Conservation (phyloP, 2,113 vertebrate genomes). For the Zapus hudsonius region DNA sequence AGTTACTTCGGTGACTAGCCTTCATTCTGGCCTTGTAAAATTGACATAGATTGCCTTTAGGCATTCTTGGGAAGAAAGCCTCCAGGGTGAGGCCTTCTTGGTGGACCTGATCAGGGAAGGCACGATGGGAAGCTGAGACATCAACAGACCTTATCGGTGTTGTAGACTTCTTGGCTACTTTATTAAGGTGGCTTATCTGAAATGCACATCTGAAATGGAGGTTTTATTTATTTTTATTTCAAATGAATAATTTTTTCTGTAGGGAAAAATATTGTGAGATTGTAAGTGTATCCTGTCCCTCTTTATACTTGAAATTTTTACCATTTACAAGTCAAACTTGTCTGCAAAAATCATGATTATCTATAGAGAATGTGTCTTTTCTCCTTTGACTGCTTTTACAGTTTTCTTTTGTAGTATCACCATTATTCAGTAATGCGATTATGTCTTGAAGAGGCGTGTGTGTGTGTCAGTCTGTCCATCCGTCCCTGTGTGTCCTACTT, state of each 20-base stretch:
- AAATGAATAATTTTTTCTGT: background rate
- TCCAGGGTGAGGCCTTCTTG: background rate
- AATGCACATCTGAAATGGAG: background rate
- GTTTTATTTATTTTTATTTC: background rate
- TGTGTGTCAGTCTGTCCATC: background rate
- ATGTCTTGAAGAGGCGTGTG: background rate
- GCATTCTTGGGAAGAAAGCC: background rate
- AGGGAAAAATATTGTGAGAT: background rate
- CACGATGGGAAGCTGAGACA: too few species aligned
- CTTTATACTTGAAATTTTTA: background rate
- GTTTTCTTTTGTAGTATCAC: background rate
- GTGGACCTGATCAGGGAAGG: too few species aligned
- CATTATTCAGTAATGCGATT: background rate
- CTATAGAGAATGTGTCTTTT: background rate
- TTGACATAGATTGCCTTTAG: background rate
- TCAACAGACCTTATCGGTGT: too few species aligned
- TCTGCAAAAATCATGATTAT: background rate
- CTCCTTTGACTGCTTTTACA: background rate
- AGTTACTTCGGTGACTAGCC: background rate
- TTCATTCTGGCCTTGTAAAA: background rate
- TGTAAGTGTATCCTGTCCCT: background rate
- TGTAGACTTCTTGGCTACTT: too few species aligned
- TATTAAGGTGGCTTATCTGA: too few species aligned
- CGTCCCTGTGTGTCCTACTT: background rate
- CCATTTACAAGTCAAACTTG: background rate